Percentiles rank a stretch among this genome's conserved stretches.
These are phyloP conservation scores for Ypsolopha scabrella DNA, from an alignment of 2,888 invertebrate genomes.

Conservation along the genomic window DNA sequence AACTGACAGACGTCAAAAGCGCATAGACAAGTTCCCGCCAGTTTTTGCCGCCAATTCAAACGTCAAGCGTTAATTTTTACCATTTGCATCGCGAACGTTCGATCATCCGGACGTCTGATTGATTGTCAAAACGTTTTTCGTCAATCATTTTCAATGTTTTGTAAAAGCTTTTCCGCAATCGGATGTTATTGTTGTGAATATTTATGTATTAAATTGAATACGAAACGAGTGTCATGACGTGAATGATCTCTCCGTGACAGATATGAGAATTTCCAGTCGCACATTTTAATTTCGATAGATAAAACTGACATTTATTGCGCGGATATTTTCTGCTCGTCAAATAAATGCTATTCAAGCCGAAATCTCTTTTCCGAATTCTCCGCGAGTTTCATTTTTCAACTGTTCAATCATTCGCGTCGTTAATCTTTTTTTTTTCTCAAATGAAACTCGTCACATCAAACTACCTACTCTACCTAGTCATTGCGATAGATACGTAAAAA, in stretches of 20 bases:
- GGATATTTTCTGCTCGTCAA: conserved; percentile 10
- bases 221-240: conserved; percentile 28
- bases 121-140: conserved; percentile 51
- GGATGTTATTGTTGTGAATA: conserved; percentile 40
- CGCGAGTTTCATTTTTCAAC: conserved; percentile 37
- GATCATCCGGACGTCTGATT: conserved; percentile 49
- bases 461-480: conserved; percentile 53
- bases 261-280: conserved; percentile 22
- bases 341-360: conserved; percentile 8
- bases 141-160: conserved; percentile 47
- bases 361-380: conserved; percentile 41
- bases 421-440: conserved; percentile 51
- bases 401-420: conserved; percentile 61
- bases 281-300: conserved; percentile 45
- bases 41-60: conserved; percentile 23
- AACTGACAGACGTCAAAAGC: conserved; percentile 34
- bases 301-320: conserved; percentile 7
- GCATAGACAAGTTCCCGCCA: conserved; percentile 51
- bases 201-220: conserved; percentile 49
- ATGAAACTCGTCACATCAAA: conserved; percentile 54
- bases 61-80: conserved; percentile 16
- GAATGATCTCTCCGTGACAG: conserved; percentile 31
- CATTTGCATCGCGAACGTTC: conserved; percentile 22
- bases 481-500: conserved; percentile 52
- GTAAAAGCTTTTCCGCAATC: conserved; percentile 46